A percentile compares a stretch with the other conserved stretches of the same genome.
Evolutionary conservation across 2,113 vertebrate genomes (phyloP).

Genomic region (Caretta caretta): DNA sequence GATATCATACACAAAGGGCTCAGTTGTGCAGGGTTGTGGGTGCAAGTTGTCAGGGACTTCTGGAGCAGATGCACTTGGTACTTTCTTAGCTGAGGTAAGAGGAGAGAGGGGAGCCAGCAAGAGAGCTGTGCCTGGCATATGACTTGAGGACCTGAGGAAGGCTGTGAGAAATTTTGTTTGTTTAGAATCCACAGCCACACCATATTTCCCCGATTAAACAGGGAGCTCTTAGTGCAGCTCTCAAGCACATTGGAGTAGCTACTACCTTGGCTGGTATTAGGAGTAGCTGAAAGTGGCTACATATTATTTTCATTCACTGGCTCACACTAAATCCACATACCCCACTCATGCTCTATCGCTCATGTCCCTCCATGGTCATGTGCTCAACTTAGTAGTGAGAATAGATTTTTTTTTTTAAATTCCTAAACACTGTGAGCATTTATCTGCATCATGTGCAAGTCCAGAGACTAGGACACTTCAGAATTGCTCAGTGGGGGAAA

Average conservation of each 20-base stretch:
- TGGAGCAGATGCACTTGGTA: not conserved
- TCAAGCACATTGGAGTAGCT: not conserved
- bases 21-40: not conserved
- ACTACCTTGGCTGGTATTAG: not conserved
- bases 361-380: not conserved
- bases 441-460: fast-evolving
- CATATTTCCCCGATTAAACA: not conserved
- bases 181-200: not conserved
- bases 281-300: not conserved
- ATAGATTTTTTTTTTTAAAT: not conserved
- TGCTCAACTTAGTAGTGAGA: not conserved
- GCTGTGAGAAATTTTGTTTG: not conserved
- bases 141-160: not conserved
- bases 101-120: fast-evolving
- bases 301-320: not conserved
- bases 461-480: not conserved
- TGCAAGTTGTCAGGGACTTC: not conserved
- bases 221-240: not conserved
- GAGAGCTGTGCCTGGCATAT: not conserved
- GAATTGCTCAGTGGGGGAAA: not conserved
- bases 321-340: not conserved
- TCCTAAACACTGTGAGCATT: not conserved
- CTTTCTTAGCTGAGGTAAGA: not conserved
- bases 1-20: not conserved
- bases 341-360: fast-evolving